A percentile compares a stretch with the other conserved stretches of the same genome.
phyloP scores from a whole-genome alignment of 2,113 vertebrate species.

The Mustelus asterias region DNA sequence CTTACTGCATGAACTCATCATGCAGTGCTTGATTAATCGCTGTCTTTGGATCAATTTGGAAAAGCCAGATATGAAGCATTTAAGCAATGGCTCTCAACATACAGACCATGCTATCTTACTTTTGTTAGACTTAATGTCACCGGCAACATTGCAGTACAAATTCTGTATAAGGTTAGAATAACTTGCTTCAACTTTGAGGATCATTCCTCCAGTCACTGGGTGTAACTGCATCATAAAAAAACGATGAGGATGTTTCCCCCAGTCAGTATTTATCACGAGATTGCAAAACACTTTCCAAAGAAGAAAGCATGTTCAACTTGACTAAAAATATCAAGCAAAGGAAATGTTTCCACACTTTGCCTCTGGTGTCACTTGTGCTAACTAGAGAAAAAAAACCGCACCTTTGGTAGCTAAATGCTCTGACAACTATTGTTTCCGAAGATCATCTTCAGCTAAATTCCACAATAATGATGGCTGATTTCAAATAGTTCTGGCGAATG shows the following conservation, averaged over 20 bases:
- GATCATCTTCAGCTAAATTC: not conserved
- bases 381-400: not conserved
- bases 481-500: not conserved
- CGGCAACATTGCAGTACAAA: not conserved
- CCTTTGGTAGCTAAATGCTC: not conserved
- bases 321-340: conserved; percentile 25
- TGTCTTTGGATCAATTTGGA: not conserved
- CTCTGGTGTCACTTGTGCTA: not conserved
- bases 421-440: not conserved
- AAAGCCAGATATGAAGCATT: not conserved
- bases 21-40: not conserved
- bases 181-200: not conserved
- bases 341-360: conserved; percentile 2
- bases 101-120: not conserved
- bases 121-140: not conserved
- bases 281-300: not conserved
- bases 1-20: not conserved
- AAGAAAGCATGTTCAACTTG: not conserved
- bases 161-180: not conserved
- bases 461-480: conserved; percentile 13
- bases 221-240: not conserved
- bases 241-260: not conserved
- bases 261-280: not conserved
- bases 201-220: not conserved
- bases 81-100: not conserved